Conservation (phyloP, 1,140 invertebrate species). For the Planococcus citri region DNA sequence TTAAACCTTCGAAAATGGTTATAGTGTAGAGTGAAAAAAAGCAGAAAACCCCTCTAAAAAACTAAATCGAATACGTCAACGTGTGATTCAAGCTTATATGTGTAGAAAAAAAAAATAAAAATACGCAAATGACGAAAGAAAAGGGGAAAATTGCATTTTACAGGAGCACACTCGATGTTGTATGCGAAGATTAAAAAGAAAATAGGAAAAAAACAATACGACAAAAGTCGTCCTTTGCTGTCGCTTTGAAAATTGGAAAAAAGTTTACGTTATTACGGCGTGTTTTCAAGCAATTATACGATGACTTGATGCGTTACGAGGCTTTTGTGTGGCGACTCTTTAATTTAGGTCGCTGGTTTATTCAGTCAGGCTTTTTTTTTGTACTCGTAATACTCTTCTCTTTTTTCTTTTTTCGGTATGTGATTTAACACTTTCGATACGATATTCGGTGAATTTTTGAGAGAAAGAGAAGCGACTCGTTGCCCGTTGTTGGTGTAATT, state of each 20-base stretch:
- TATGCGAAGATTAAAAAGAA: background rate
- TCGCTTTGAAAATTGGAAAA: conserved; percentile 1
- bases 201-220: background rate
- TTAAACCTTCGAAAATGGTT: background rate
- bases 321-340: no score
- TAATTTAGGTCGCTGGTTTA: background rate
- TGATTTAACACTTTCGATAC: background rate
- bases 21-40: no score
- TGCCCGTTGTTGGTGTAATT: no score
- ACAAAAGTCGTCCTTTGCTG: background rate
- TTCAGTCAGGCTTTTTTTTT: background rate
- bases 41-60: no score
- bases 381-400: background rate
- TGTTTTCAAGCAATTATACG: background rate
- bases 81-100: background rate
- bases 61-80: background rate
- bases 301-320: no score
- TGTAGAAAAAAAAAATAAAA: no score
- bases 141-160: background rate
- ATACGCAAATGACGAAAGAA: background rate
- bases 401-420: no score
- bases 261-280: background rate
- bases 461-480: no score
- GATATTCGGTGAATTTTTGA: no score
- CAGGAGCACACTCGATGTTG: background rate